phyloP scores from a whole-genome alignment of 2,113 vertebrate species.

The Otis tarda region DNA sequence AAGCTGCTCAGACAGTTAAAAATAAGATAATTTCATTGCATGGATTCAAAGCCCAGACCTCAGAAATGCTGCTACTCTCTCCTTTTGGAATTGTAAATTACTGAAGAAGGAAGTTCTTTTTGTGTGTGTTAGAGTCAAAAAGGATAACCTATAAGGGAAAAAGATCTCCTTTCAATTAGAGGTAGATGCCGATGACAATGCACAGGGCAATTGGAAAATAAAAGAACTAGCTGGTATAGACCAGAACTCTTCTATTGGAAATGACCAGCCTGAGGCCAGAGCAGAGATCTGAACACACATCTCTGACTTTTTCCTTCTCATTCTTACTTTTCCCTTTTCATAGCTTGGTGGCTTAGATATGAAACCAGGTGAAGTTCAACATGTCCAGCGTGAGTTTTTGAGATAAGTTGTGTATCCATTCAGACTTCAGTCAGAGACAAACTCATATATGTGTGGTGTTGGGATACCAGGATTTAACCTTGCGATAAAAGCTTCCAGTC shows the following conservation, averaged over 20 bases:
- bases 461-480: not conserved
- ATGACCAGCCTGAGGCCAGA: not conserved
- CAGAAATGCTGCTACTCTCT: not conserved
- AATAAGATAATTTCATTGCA: not conserved
- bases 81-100: not conserved
- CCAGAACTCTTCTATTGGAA: not conserved
- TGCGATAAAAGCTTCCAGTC: not conserved
- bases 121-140: not conserved
- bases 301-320: not conserved
- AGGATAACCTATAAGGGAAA: not conserved
- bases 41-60: not conserved
- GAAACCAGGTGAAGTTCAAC: not conserved
- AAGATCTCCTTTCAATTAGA: not conserved
- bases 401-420: not conserved
- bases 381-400: not conserved
- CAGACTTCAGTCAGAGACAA: not conserved
- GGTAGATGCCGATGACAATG: not conserved
- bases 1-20: constrained; percentile 40
- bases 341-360: not conserved
- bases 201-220: not conserved
- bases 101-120: not conserved
- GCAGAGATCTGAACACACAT: not conserved
- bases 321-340: not conserved
- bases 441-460: fast-evolving
- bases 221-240: not conserved